phyloP scores from a whole-genome alignment of 92 coral and sea anemone species.

The Epizoanthus stellaris region DNA sequence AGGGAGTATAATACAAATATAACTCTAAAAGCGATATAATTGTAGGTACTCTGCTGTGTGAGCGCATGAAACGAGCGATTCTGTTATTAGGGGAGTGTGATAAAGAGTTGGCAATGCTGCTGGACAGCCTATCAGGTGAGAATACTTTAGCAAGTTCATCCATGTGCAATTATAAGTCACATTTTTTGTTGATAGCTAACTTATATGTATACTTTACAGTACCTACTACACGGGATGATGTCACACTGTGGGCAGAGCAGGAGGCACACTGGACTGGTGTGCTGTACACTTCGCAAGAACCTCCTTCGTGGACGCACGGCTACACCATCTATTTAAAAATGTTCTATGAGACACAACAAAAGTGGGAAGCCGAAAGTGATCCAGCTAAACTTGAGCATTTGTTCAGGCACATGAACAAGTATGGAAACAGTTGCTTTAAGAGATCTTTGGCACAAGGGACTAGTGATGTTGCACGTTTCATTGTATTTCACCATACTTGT shows the following conservation, averaged over 20 bases:
- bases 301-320: constrained; percentile 8
- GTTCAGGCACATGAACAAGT: constrained; percentile 8
- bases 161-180: no score
- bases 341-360: not conserved
- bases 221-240: constrained; percentile 6
- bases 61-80: constrained; percentile 29
- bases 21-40: not conserved
- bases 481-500: no score
- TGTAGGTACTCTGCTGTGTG: constrained; percentile 17
- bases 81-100: not conserved
- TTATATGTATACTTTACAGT: not conserved
- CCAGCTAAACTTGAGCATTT: constrained; percentile 1
- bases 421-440: not conserved
- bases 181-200: not conserved
- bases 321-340: constrained; percentile 5
- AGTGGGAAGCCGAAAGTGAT: constrained; percentile 11
- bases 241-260: constrained; percentile 3
- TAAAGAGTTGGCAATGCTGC: constrained; percentile 6
- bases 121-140: constrained; percentile 32
- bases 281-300: not conserved
- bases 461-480: no score
- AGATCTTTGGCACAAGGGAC: no score
- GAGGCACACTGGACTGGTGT: constrained; percentile 4
- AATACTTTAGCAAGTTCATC: no score
- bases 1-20: no score